A percentile compares a stretch with the other conserved stretches of the same genome.
These are phyloP conservation scores for Enteromius treurensis DNA, from an alignment of 2,797 vertebrate species.

Conservation along the genomic window DNA sequence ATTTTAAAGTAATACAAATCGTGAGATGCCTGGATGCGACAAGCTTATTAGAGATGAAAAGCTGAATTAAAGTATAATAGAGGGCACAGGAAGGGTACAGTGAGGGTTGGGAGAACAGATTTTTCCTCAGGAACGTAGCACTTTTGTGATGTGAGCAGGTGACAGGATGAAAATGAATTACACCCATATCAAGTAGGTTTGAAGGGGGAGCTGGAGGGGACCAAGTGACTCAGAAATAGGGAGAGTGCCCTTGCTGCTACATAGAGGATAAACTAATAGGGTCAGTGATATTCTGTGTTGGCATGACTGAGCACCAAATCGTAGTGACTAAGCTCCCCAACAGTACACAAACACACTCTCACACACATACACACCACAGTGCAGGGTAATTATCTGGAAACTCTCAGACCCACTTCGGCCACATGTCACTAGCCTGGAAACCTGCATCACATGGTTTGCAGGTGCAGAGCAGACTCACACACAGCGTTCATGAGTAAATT, in stretches of 20 bases:
- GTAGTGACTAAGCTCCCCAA: constrained; percentile 31
- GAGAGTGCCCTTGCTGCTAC: constrained; percentile 36
- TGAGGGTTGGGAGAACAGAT: constrained; percentile 40
- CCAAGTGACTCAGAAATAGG: constrained; percentile 10
- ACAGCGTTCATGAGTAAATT: not conserved
- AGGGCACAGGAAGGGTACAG: constrained; percentile 49
- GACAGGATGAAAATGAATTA: constrained; percentile 35
- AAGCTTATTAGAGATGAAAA: constrained; percentile 39
- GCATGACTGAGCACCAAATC: constrained; percentile 39
- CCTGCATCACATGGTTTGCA: constrained; percentile 7
- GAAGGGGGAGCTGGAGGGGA: not conserved
- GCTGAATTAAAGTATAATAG: constrained; percentile 56
- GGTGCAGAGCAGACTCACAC: constrained; percentile 15
- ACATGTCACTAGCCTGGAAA: constrained; percentile 36
- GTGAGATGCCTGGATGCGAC: not conserved
- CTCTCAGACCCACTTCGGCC: not conserved
- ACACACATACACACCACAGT: constrained; percentile 15
- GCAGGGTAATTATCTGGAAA: constrained; percentile 39
- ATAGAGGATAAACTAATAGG: constrained; percentile 23
- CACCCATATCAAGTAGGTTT: constrained; percentile 11
- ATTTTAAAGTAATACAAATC: not conserved
- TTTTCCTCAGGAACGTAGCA: constrained; percentile 19
- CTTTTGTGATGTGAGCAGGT: not conserved
- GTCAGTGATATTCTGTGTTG: constrained; percentile 25
- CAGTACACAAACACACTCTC: constrained; percentile 12